These are phyloP conservation scores for Pharmacophagus antenor DNA, from an alignment of 2,888 invertebrate genomes.

Conservation along the genomic window DNA sequence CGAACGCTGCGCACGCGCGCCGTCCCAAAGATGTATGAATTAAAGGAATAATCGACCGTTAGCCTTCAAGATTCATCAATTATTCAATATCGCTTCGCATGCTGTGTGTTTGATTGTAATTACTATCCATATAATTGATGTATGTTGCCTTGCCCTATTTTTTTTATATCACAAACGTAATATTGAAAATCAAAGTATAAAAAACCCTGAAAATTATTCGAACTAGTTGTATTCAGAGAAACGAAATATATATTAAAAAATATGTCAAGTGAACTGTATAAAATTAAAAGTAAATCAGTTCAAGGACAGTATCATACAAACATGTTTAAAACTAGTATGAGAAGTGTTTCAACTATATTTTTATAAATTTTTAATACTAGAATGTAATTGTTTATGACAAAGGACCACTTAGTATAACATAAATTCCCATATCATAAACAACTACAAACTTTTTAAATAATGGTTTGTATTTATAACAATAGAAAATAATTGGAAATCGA, in stretches of 20 bases:
- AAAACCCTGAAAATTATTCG: too few species aligned
- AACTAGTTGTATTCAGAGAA: too few species aligned
- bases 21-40: slow-evolving; percentile 30
- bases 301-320: not conserved
- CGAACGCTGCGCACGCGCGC: slow-evolving; percentile 20
- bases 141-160: too few species aligned
- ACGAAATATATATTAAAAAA: not conserved
- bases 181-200: too few species aligned
- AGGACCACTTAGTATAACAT: too few species aligned
- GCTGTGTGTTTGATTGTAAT: slow-evolving; percentile 10
- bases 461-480: too few species aligned
- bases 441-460: too few species aligned
- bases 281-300: not conserved
- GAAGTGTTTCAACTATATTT: too few species aligned
- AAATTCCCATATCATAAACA: too few species aligned
- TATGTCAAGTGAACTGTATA: not conserved
- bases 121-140: not conserved
- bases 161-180: not conserved
- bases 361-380: too few species aligned
- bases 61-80: not conserved
- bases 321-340: not conserved
- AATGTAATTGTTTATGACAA: too few species aligned
- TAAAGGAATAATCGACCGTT: slow-evolving; percentile 8
- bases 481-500: too few species aligned
- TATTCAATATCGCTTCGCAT: slow-evolving; percentile 25